Conservation (phyloP, 2,113 vertebrate species). For the Edolisoma coerulescens region DNA sequence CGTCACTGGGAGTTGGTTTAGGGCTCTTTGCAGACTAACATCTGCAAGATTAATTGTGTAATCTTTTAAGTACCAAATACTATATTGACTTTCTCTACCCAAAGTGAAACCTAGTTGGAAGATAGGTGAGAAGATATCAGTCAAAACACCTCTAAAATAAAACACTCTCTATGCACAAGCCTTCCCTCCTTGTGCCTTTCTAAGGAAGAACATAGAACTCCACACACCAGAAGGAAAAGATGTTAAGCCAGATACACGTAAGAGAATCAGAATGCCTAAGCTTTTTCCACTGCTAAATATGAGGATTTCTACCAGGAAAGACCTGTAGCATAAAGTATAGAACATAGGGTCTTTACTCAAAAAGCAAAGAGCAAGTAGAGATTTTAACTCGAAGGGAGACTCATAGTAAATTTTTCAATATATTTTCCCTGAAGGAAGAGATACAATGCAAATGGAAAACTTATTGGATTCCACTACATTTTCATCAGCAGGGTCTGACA, state of each 20-base stretch:
- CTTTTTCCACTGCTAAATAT: background rate
- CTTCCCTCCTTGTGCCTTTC: background rate
- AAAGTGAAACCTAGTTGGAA: background rate
- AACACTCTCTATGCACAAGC: background rate
- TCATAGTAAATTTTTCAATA: background rate
- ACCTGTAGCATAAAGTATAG: background rate
- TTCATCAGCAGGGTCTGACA: background rate
- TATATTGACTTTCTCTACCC: background rate
- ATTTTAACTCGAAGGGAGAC: background rate
- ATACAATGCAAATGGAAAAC: background rate
- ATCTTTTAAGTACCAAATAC: background rate
- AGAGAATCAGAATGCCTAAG: background rate
- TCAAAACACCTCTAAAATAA: background rate
- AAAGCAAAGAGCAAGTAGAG: background rate
- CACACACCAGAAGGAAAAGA: background rate
- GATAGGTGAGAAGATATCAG: background rate
- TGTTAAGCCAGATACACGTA: background rate
- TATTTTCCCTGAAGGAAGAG: background rate
- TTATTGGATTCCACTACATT: background rate
- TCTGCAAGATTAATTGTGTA: background rate
- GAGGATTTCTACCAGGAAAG: background rate
- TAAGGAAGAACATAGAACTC: background rate
- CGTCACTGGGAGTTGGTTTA: background rate
- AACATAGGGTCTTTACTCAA: background rate
- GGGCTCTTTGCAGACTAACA: background rate